Base-by-base conservation (phyloP, 2,113 vertebrate genomes). In the Cacatua alba region DNA sequence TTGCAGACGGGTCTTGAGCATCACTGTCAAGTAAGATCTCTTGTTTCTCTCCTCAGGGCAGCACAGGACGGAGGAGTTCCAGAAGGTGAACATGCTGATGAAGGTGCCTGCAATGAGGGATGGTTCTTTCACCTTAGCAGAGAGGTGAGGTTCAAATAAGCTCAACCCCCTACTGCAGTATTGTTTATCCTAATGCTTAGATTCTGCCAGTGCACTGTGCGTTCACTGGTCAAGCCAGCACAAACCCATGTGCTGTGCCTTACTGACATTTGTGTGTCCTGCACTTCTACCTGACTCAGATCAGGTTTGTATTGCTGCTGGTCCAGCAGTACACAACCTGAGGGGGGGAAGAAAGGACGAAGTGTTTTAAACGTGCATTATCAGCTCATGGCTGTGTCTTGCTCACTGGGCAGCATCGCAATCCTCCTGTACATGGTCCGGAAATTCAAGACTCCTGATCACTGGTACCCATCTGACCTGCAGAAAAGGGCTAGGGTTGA, bases 41-140 rank as follows among this genome's bases (percentile, higher is more conserved):
- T 39, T 39, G 2, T 72, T 72, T 84, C 11, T 53, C 20, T 84
- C 74, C 82, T 37, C 84, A 99, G 99, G 98, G 39, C 93, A 98
- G 81, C 98, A 99, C 23, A 97, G 86, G 95, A 95, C 95, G 0
- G 98, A 99, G 62, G 98, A 98, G 10, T 99, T 98, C 94, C 97
- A 35, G 23, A 98, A 98, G 82, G 85, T 99, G 82, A 99, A 97
- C 49, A 0, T 88, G 1, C 33, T 99, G 81, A 98, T 94, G 96
- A 99, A 98, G 81, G 97, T 99, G 62, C 99, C 98, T 0, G 98
- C 98, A 1, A 89, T 99, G 59, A 98, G 77, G 95, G 99, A 99
- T 16, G 99, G 98, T 31, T 97, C 97, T 81, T 99, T 99, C 82
- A 86, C 98, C 68, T 97, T 99, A 86, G 96, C 98, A 6, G 99